Percentiles rank a stretch among this genome's conserved stretches.
phyloP scores from a whole-genome alignment of 64 coral and sea anemone species.

The Astreopora myriophthalma region DNA sequence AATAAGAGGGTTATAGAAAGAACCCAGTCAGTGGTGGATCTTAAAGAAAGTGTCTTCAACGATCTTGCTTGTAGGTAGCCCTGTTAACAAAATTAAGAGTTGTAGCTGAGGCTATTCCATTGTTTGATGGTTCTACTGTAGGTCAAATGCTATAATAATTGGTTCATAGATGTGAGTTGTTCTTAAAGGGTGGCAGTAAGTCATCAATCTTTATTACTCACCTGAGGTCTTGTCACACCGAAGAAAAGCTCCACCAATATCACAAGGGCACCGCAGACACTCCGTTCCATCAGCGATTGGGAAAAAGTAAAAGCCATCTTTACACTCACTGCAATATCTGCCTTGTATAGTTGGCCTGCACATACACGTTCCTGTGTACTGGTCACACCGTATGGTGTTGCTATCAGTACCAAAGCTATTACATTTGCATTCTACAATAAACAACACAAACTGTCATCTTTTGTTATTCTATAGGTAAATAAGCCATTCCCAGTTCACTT shows the following conservation, averaged over 20 bases:
- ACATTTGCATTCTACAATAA: constrained; percentile 64
- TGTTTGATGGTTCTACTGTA: no score
- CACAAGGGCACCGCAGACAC: constrained; percentile 80
- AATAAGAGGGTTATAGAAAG: no score
- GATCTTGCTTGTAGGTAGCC: no score
- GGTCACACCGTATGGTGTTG: constrained; percentile 65
- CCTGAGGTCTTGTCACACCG: constrained; percentile 78
- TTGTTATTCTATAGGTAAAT: no score
- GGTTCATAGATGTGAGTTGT: no score
- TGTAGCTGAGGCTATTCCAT: no score
- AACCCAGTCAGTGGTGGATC: no score
- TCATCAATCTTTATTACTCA: not conserved
- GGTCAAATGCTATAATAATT: no score
- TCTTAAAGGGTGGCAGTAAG: not conserved
- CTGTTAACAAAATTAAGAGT: no score
- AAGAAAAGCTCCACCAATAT: constrained; percentile 82
- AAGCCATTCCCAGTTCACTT: no score
- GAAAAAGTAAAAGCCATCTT: constrained; percentile 72
- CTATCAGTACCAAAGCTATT: constrained; percentile 65
- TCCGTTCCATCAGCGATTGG: constrained; percentile 28
- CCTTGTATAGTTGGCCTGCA: constrained; percentile 66
- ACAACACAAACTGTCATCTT: no score
- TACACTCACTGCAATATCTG: constrained; percentile 71
- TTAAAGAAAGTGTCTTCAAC: no score
- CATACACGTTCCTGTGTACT: constrained; percentile 69